Base-by-base conservation (phyloP, 2,888 invertebrate species). In the Harpalus rubripes region DNA sequence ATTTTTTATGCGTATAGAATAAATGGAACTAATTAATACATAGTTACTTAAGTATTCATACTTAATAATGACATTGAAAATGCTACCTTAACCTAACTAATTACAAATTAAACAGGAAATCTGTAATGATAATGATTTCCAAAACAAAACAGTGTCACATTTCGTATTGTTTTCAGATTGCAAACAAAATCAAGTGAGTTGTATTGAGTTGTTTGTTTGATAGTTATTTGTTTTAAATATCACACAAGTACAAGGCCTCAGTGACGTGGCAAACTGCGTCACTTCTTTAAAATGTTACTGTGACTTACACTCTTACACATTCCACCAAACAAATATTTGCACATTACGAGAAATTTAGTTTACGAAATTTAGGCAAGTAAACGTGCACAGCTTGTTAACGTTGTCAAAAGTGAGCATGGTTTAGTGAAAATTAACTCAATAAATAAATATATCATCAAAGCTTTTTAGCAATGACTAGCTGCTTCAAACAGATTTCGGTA, bases 261-360 rank as follows among this genome's bases (percentile, higher is more conserved):
- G 18, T 74, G 72, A 74, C 72, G 72, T 74, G 72, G 68, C 68
- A 74, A 52, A 63, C 63, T 81, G 81, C 81, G 81, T 81, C 81
- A 81, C 63, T 61, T 63, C 81, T 61, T 81, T 81, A 61, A 81
- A 81, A 81, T 81, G 81, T 81, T 81, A 81, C 61, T 39, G 52
- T 63, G 63, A 61, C 44, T 81, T 63, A 65, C 52, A 65, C 81
- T 39, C 44, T 81, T 63, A 52, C 52, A 65, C 81, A 81, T 81
- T 81, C 81, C 1, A 74, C 22, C 52, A 41, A 74, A 8, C 41
- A 44, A 74, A 74, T 74, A 74, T 74, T 74, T 74, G 52, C 72
- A 44, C 72, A 74, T 74, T 74, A 52, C 44, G 44, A 52, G 0
- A 52, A 52, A 52, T 52, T 52, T 12, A 52, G 10, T 52, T 52